These are phyloP conservation scores for Chiloscyllium punctatum DNA, from an alignment of 2,797 vertebrate species.

Conservation along the genomic window DNA sequence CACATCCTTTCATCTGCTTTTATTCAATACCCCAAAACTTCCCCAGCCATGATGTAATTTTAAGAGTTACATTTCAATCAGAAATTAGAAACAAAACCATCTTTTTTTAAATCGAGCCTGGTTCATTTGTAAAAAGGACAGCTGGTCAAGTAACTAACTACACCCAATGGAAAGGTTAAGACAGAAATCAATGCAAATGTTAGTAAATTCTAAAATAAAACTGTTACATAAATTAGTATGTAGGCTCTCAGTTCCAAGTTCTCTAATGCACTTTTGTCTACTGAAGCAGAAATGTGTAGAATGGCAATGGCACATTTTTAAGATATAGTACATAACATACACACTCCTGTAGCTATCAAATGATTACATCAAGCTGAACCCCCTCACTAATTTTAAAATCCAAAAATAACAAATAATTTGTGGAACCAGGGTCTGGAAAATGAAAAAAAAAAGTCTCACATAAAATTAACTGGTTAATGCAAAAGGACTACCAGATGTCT, in stretches of 20 bases:
- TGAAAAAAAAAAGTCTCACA: slow-evolving; percentile 58
- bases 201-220: neutral
- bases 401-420: slow-evolving; percentile 40
- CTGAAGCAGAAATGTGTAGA: neutral
- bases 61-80: too few species aligned
- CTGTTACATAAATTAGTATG: neutral
- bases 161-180: neutral
- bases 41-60: neutral
- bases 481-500: slow-evolving; percentile 85
- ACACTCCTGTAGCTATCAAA: neutral
- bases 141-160: neutral
- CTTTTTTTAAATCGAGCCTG: neutral
- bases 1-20: neutral
- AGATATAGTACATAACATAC: neutral
- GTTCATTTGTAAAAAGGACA: neutral
- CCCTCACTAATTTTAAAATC: neutral
- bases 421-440: slow-evolving; percentile 59
- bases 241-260: neutral
- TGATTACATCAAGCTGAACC: neutral
- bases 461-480: slow-evolving; percentile 70
- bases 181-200: neutral
- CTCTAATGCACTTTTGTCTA: neutral
- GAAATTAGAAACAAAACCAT: neutral
- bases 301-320: neutral
- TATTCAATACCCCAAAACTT: neutral